These are phyloP conservation scores for Menidia beryllina DNA, from an alignment of 2,113 vertebrate genomes.

Conservation along the genomic window DNA sequence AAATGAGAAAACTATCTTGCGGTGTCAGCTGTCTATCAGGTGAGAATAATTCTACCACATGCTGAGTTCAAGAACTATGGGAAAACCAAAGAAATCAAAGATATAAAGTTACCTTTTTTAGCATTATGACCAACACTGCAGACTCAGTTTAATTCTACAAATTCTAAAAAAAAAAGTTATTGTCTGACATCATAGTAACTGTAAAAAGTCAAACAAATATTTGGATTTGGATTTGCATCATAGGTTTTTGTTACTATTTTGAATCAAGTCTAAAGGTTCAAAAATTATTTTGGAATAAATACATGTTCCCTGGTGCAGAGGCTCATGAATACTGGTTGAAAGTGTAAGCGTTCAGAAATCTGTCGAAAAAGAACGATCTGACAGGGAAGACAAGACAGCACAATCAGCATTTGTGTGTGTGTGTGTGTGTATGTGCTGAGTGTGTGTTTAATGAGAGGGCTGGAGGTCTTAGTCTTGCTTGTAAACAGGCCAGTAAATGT, in stretches of 20 bases:
- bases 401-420: constrained; percentile 31
- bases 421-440: constrained; percentile 40
- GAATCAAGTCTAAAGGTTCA: neutral
- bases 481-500: constrained; percentile 64
- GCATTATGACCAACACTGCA: constrained; percentile 12
- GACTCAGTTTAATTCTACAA: neutral
- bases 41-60: neutral
- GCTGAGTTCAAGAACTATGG: constrained; percentile 1
- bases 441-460: constrained; percentile 40
- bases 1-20: constrained; percentile 16
- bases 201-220: neutral
- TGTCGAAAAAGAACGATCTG: neutral
- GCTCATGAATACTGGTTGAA: neutral
- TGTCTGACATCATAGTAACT: neutral
- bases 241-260: neutral
- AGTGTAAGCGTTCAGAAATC: neutral
- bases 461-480: constrained; percentile 51
- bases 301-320: neutral
- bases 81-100: constrained; percentile 10
- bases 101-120: constrained; percentile 12
- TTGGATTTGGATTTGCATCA: constrained; percentile 1
- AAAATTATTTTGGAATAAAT: constrained; percentile 4
- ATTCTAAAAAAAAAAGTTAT: neutral
- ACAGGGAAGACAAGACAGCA: constrained; percentile 25
- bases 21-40: constrained; percentile 23